Conservation (phyloP, 2,797 vertebrate species). For the Typhlichthys eigenmanni region DNA sequence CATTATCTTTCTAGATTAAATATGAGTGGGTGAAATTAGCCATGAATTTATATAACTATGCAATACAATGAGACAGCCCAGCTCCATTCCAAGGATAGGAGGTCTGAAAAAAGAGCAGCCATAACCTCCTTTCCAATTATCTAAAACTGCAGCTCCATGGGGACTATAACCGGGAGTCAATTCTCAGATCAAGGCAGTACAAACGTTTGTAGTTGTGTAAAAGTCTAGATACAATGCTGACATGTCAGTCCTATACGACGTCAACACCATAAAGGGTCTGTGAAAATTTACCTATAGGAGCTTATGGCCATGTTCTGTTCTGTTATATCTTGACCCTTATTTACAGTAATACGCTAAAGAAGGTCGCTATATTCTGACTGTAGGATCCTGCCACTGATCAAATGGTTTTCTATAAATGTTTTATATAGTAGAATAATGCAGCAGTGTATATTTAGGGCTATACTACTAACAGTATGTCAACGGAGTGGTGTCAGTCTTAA, state of each 20-base stretch:
- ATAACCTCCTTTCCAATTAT: no score
- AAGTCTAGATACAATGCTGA: no score
- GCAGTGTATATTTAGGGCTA: background rate
- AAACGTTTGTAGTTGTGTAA: no score
- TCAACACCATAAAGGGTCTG: no score
- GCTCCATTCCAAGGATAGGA: no score
- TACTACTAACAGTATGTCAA: background rate
- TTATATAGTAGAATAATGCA: background rate
- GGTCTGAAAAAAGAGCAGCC: no score
- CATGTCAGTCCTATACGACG: no score
- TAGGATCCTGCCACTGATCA: background rate
- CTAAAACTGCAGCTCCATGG: no score
- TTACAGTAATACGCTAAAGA: background rate
- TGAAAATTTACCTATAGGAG: background rate
- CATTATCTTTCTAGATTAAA: slow-evolving; percentile 68
- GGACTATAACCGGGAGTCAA: no score
- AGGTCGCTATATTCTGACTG: background rate
- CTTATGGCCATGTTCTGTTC: background rate
- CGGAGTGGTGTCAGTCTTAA: slow-evolving; percentile 21
- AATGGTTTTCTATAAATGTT: background rate
- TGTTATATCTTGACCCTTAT: slow-evolving; percentile 1
- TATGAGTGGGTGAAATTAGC: slow-evolving; percentile 43
- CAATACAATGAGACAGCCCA: no score
- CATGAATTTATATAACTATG: no score
- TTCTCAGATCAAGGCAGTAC: no score